Evolutionary conservation across 2,797 vertebrate species (phyloP).

Genomic region (Hipposideros larvatus): DNA sequence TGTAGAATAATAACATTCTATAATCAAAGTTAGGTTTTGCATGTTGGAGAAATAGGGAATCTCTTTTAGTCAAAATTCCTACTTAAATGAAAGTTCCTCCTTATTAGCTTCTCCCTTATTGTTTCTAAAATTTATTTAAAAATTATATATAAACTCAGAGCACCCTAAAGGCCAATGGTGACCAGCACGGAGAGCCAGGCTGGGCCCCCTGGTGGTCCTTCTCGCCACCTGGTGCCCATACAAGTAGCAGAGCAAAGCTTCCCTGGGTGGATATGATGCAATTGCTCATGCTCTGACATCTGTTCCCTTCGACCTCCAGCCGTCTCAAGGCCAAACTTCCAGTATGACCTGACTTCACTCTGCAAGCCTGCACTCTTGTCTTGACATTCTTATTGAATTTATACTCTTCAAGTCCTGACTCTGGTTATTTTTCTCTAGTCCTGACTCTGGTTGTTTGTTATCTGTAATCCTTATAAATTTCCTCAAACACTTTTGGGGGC

Average conservation of each 20-base stretch:
- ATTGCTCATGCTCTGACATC: not conserved
- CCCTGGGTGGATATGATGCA: rapidly evolving
- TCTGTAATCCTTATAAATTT: not conserved
- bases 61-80: conserved; percentile 20
- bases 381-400: not conserved
- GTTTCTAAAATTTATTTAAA: not conserved
- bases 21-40: not conserved
- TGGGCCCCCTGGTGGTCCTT: not conserved
- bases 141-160: not conserved
- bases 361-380: not conserved
- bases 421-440: not conserved
- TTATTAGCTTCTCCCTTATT: not conserved
- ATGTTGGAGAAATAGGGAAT: not conserved
- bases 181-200: not conserved
- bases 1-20: not conserved
- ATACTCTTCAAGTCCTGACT: not conserved
- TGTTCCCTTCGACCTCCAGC: not conserved
- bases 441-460: not conserved
- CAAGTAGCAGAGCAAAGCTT: not conserved
- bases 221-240: too few species aligned
- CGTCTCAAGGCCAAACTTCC: not conserved
- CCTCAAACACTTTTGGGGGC: not conserved
- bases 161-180: not conserved
- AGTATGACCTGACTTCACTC: not conserved
- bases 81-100: not conserved